Evolutionary conservation across 2,888 invertebrate species (phyloP).

Genomic region (Diarsia brunnea): DNA sequence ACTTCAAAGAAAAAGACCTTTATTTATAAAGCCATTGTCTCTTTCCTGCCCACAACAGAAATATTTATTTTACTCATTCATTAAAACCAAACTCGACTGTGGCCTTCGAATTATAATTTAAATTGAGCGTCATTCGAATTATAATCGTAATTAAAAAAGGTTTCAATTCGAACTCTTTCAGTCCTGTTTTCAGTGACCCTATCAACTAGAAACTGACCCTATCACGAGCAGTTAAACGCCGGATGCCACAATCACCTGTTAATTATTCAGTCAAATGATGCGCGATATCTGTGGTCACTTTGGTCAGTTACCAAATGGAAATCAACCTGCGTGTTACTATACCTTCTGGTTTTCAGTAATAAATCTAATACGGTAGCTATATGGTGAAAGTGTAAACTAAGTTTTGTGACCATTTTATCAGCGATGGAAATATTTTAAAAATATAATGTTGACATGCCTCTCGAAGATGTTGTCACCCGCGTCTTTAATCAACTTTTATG

Average conservation of each 20-base stretch:
- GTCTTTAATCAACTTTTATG: too few relatives aligned
- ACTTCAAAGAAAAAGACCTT: neutral
- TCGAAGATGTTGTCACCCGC: too few relatives aligned
- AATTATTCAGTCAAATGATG: conserved; percentile 16
- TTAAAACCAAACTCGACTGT: neutral
- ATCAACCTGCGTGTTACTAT: neutral
- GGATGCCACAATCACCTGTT: conserved; percentile 2
- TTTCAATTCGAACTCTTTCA: conserved; percentile 6
- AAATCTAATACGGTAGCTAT: neutral
- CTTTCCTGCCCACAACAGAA: conserved; percentile 20
- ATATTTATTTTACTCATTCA: conserved; percentile 17
- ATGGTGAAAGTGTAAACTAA: neutral
- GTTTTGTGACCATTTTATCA: neutral
- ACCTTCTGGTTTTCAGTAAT: neutral
- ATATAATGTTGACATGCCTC: too few relatives aligned
- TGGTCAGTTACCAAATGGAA: neutral
- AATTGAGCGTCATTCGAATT: too few relatives aligned
- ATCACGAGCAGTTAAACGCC: conserved; percentile 10
- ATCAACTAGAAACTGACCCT: neutral
- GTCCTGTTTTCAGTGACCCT: neutral
- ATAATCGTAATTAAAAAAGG: conserved; percentile 25
- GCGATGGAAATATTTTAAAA: neutral
- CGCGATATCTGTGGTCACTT: neutral
- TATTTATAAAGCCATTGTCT: neutral
- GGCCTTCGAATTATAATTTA: conserved; percentile 41